Evolutionary conservation across 1,140 invertebrate species (phyloP).

Genomic region (Coelopa frigida): DNA sequence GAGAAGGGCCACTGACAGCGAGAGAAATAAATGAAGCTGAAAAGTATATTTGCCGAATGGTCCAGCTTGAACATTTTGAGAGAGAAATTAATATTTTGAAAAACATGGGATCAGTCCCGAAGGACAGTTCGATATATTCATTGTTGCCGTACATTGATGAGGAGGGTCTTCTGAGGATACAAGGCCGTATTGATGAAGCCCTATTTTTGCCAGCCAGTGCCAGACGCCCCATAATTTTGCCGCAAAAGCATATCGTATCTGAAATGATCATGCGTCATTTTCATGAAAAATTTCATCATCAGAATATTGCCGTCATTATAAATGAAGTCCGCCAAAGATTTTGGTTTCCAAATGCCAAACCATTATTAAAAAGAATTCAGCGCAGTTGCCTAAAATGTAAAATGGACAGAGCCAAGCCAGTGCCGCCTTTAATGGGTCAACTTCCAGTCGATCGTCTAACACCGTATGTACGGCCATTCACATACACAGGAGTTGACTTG

Average conservation of each 20-base stretch:
- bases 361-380: background rate
- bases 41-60: background rate
- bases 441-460: background rate
- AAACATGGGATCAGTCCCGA: background rate
- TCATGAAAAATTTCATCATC: slow-evolving; percentile 8
- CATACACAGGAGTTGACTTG: slow-evolving; percentile 10
- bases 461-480: slow-evolving; percentile 8
- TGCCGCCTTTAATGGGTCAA: slow-evolving; percentile 1
- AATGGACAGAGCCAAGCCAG: slow-evolving; percentile 10
- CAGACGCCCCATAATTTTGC: slow-evolving; percentile 3
- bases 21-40: background rate
- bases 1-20: background rate
- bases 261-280: background rate
- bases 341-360: slow-evolving; percentile 4
- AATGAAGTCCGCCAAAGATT: slow-evolving; percentile 8
- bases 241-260: background rate
- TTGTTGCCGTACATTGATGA: slow-evolving; percentile 1
- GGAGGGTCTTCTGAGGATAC: background rate
- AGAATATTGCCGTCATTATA: slow-evolving; percentile 4
- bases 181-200: slow-evolving; percentile 1
- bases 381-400: background rate
- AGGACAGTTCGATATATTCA: background rate
- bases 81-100: background rate
- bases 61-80: background rate
- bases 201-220: background rate